Conservation (phyloP, 2,113 vertebrate genomes). For the Brienomyrus brachyistius region DNA sequence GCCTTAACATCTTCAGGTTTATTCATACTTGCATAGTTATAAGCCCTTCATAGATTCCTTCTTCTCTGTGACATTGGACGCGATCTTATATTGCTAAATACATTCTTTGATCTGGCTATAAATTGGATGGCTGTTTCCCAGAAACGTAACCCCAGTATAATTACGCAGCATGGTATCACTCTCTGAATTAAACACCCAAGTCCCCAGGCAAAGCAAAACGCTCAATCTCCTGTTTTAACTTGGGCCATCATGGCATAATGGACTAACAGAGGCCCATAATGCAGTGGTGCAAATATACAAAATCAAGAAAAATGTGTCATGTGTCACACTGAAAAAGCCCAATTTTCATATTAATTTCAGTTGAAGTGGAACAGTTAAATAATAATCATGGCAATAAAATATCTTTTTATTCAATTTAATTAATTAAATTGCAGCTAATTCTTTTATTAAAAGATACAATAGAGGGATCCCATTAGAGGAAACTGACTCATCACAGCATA, state of each 20-base stretch:
- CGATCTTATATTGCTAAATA: not conserved
- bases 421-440: not conserved
- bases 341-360: not conserved
- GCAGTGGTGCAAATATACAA: not conserved
- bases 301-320: not conserved
- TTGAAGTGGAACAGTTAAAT: not conserved
- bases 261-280: not conserved
- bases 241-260: not conserved
- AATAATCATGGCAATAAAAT: not conserved
- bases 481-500: not conserved
- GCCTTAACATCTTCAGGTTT: not conserved
- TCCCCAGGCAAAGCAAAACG: not conserved
- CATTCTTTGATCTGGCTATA: not conserved
- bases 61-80: not conserved
- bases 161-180: not conserved
- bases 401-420: not conserved
- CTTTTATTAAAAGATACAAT: constrained; percentile 11
- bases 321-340: not conserved
- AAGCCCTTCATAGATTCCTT: not conserved
- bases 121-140: not conserved
- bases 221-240: not conserved
- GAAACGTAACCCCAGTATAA: not conserved
- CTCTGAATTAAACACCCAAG: not conserved
- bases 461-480: not conserved
- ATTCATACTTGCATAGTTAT: not conserved